A percentile compares a stretch with the other conserved stretches of the same genome.
Conservation (phyloP, 37 sponge, comb jelly and placozoan genomes). For the Amphimedon queenslandica region DNA sequence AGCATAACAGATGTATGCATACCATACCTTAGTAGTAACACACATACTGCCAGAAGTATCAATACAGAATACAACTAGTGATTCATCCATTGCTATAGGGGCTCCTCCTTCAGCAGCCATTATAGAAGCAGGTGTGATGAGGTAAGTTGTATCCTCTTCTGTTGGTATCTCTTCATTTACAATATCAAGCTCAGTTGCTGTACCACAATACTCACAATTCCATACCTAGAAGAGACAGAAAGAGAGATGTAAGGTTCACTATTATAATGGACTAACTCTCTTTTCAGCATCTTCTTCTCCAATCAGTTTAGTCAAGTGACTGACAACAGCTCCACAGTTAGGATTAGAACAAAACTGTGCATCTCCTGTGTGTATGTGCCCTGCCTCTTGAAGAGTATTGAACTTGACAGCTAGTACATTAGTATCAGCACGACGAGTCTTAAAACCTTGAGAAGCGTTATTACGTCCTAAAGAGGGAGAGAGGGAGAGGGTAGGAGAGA, state of each 20-base stretch:
- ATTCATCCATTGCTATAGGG: constrained; percentile 23
- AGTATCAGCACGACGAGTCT: constrained; percentile 64
- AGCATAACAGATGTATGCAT: too few relatives aligned
- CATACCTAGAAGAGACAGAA: constrained; percentile 41
- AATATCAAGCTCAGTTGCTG: constrained; percentile 61
- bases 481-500: neutral
- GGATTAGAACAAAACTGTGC: constrained; percentile 56
- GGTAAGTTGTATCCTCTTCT: constrained; percentile 68
- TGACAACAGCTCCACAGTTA: constrained; percentile 62
- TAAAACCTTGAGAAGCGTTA: neutral
- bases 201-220: constrained; percentile 87
- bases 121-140: constrained; percentile 49
- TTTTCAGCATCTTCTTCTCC: constrained; percentile 40
- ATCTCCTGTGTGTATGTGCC: constrained; percentile 83
- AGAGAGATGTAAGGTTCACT: neutral
- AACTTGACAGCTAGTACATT: constrained; percentile 82
- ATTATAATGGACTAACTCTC: too few relatives aligned
- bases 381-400: constrained; percentile 71
- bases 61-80: constrained; percentile 76
- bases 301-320: constrained; percentile 47
- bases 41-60: constrained; percentile 90
- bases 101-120: constrained; percentile 7
- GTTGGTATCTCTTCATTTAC: constrained; percentile 75
- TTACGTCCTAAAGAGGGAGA: neutral
- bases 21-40: constrained; percentile 89